Evolutionary conservation across 92 coral and sea anemone genomes (phyloP).

Genomic region (Siderastrea radians): DNA sequence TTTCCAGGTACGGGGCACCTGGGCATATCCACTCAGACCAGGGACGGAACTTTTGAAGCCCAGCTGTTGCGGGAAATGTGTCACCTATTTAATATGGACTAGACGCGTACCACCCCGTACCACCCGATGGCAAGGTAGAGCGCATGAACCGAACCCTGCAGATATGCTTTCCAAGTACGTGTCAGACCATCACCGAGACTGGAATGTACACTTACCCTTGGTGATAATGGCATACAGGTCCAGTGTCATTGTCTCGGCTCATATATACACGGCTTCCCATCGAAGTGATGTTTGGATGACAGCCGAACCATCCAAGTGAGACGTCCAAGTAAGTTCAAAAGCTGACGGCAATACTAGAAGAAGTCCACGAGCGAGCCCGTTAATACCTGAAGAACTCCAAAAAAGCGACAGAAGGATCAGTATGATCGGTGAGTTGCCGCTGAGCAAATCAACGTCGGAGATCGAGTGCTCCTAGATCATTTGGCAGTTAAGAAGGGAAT

Average conservation of each 20-base stretch:
- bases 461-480: constrained; percentile 15
- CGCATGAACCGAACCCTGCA: constrained; percentile 44
- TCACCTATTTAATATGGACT: constrained; percentile 2
- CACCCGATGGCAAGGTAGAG: constrained; percentile 65
- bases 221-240: constrained; percentile 60
- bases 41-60: constrained; percentile 63
- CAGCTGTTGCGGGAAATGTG: constrained; percentile 46
- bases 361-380: constrained; percentile 34
- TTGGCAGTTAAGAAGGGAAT: too few relatives aligned
- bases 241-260: constrained; percentile 26
- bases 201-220: constrained; percentile 55
- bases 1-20: constrained; percentile 56
- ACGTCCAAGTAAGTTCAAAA: constrained; percentile 12
- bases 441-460: constrained; percentile 38
- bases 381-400: constrained; percentile 38
- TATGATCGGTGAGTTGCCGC: constrained; percentile 40
- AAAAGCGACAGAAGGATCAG: constrained; percentile 54
- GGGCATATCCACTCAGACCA: constrained; percentile 48
- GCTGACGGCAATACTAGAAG: constrained; percentile 15
- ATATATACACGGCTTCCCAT: constrained; percentile 6
- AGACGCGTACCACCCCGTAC: constrained; percentile 32
- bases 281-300: constrained; percentile 27
- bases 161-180: constrained; percentile 61
- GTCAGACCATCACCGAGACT: constrained; percentile 46
- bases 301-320: background rate